A percentile compares a stretch with the other conserved stretches of the same genome.
Evolutionary conservation across 2,888 invertebrate genomes (phyloP).

Genomic region (Heteromyza rotundicornis): DNA sequence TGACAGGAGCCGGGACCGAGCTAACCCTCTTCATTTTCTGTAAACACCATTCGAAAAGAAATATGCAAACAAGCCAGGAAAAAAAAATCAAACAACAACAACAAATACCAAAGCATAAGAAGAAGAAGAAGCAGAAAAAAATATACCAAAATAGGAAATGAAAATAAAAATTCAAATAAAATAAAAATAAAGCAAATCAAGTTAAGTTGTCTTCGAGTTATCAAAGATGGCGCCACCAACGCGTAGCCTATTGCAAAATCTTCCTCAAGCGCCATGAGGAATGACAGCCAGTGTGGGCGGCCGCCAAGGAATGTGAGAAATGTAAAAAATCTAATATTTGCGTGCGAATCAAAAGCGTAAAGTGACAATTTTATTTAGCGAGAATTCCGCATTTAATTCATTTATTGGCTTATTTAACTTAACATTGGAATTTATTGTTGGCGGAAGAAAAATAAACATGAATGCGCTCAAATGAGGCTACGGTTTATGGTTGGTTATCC

Average conservation of each 20-base stretch:
- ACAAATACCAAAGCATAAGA: too few species aligned
- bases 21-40: constrained; percentile 22
- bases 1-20: too few species aligned
- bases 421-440: too few species aligned
- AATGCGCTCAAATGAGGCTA: too few species aligned
- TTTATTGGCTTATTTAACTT: constrained; percentile 26
- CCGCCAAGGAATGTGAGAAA: background rate
- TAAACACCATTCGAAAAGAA: constrained; percentile 12
- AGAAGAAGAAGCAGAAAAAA: background rate
- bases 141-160: constrained; percentile 16
- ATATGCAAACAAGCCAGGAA: too few species aligned
- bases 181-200: constrained; percentile 20
- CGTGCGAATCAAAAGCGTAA: constrained; percentile 30
- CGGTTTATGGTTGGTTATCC: too few species aligned
- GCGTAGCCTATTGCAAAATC: constrained; percentile 13
- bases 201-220: constrained; percentile 21
- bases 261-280: constrained; percentile 2
- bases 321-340: constrained; percentile 25
- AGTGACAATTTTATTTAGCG: constrained; percentile 25
- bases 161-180: constrained; percentile 7
- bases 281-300: background rate
- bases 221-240: constrained; percentile 21
- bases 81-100: too few species aligned
- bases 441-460: too few species aligned
- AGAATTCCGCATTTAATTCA: too few species aligned